Evolutionary conservation across 2,113 vertebrate species (phyloP).

Genomic region (Halichoeres trimaculatus): DNA sequence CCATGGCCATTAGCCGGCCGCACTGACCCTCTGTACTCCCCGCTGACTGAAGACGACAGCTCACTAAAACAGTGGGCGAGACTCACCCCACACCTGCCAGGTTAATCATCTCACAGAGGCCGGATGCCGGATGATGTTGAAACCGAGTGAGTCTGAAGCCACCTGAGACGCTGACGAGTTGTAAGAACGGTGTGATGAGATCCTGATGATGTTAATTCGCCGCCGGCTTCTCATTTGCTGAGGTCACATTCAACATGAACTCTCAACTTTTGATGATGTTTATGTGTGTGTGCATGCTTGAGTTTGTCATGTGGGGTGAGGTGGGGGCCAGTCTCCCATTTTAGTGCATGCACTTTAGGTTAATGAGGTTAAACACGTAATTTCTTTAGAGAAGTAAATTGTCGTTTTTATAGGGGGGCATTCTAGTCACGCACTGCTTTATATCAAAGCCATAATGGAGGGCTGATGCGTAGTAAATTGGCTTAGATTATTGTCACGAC

Average conservation of each 20-base stretch:
- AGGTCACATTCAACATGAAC: slow-evolving; percentile 62
- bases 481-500: slow-evolving; percentile 77
- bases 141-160: slow-evolving; percentile 37
- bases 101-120: slow-evolving; percentile 71
- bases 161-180: slow-evolving; percentile 33
- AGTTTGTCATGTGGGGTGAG: slow-evolving; percentile 13
- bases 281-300: slow-evolving; percentile 21
- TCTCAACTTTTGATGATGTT: slow-evolving; percentile 67
- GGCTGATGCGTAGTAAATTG: slow-evolving; percentile 78
- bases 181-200: slow-evolving; percentile 41
- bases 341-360: slow-evolving; percentile 67
- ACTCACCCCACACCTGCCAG: slow-evolving; percentile 68
- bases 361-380: slow-evolving; percentile 81
- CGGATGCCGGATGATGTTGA: slow-evolving; percentile 57
- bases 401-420: slow-evolving; percentile 67
- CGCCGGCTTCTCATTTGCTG: slow-evolving; percentile 55
- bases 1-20: slow-evolving; percentile 60
- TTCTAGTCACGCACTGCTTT: slow-evolving; percentile 76
- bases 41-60: slow-evolving; percentile 55
- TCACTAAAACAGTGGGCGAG: slow-evolving; percentile 65
- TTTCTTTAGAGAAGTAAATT: slow-evolving; percentile 72
- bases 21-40: slow-evolving; percentile 66
- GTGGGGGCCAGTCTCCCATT: slow-evolving; percentile 52
- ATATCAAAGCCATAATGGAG: slow-evolving; percentile 77
- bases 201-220: slow-evolving; percentile 44